Evolutionary conservation across 2,797 vertebrate genomes (phyloP).

Genomic region (Leptoclinus maculatus): DNA sequence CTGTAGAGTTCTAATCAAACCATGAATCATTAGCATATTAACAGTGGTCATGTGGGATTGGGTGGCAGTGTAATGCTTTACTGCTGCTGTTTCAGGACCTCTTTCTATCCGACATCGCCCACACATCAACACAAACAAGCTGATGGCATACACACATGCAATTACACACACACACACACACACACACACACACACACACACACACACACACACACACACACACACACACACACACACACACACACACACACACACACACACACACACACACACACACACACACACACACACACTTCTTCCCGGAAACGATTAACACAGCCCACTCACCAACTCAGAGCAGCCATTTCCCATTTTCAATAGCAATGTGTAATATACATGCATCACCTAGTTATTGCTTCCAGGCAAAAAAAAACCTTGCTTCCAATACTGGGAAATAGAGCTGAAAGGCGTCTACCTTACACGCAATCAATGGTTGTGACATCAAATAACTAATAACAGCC

Average conservation of each 20-base stretch:
- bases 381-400: constrained; percentile 31
- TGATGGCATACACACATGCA: constrained; percentile 43
- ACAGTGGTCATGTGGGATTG: constrained; percentile 53
- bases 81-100: constrained; percentile 74
- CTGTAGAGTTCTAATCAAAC: constrained; percentile 26
- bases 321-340: constrained; percentile 66
- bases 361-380: constrained; percentile 35
- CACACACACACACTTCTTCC: constrained; percentile 45
- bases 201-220: constrained; percentile 31
- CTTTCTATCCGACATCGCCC: constrained; percentile 71
- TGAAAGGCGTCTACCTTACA: background rate
- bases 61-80: constrained; percentile 67
- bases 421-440: constrained; percentile 3
- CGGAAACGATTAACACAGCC: constrained; percentile 68
- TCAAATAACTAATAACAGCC: constrained; percentile 7
- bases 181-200: constrained; percentile 43
- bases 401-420: constrained; percentile 26
- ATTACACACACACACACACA: constrained; percentile 31
- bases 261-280: constrained; percentile 38
- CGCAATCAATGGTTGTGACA: background rate
- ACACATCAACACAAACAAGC: constrained; percentile 70
- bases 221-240: constrained; percentile 35
- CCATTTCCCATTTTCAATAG: constrained; percentile 65
- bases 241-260: constrained; percentile 41
- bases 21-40: constrained; percentile 48